A percentile compares a stretch with the other conserved stretches of the same genome.
Evolutionary conservation across 2,797 vertebrate species (phyloP).

Genomic region (Mycteria americana): DNA sequence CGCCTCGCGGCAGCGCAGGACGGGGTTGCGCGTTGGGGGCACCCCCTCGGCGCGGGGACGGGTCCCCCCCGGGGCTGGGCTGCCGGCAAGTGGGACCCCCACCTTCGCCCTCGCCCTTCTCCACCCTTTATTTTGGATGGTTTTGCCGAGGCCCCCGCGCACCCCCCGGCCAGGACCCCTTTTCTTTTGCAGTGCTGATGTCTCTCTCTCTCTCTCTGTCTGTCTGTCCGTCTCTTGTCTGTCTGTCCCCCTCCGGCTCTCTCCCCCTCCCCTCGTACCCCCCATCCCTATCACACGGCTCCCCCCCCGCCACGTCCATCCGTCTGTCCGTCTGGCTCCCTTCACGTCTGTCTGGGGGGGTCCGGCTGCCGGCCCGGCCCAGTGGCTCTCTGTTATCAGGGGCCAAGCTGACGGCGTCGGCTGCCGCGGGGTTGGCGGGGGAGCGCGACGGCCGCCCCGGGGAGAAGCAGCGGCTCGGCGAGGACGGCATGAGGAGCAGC

Average conservation of each 20-base stretch:
- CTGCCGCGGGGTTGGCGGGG: constrained; percentile 75
- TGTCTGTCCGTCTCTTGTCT: constrained; percentile 79
- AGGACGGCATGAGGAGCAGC: constrained; percentile 82
- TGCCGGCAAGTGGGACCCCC: constrained; percentile 5
- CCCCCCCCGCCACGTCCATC: not conserved
- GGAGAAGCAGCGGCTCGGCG: constrained; percentile 78
- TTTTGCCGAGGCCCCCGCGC: constrained; percentile 64
- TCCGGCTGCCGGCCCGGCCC: constrained; percentile 64
- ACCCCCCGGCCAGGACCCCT: constrained; percentile 23
- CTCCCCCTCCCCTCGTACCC: constrained; percentile 33
- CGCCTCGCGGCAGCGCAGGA: constrained; percentile 63
- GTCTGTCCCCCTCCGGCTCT: constrained; percentile 58
- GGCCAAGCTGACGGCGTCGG: constrained; percentile 86
- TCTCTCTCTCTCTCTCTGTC: constrained; percentile 77
- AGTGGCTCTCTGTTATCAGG: constrained; percentile 88
- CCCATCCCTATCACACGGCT: not conserved
- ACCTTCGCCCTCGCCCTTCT: not conserved
- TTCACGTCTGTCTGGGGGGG: constrained; percentile 49
- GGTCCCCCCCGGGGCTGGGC: constrained; percentile 14
- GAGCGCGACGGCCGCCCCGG: constrained; percentile 79
- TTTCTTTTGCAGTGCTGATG: constrained; percentile 75
- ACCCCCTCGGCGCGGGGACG: constrained; percentile 69
- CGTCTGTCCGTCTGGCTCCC: constrained; percentile 64
- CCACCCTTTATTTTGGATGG: constrained; percentile 70
- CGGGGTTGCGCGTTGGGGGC: constrained; percentile 92